Base-by-base conservation (phyloP, 2,888 invertebrate species). In the Drosophila kuntzei region DNA sequence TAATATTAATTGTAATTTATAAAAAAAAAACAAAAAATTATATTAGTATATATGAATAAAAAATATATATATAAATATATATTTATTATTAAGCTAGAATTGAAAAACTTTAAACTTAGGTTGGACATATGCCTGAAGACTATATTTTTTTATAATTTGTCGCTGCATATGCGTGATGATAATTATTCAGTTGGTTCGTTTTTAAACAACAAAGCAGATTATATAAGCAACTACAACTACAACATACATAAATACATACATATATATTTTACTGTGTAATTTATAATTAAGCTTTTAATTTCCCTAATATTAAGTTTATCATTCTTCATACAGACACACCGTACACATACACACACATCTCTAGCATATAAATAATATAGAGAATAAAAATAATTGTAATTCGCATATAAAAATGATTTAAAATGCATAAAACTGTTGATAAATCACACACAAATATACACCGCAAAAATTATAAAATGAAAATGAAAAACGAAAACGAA, bases 131-230 rank as follows among this genome's bases (percentile, higher is more conserved):
- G 62, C 55, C 81, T 61, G 61, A 80, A 68, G 84, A 84, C 81
- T 86, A 86, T 82, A 88, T 88, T 88, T 82, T 82, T 83, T 88
- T 88, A 83, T 83, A 83, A 86, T 83, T 83, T 88, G 74, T 74
- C 84, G 62, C 57, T 54, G 79, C 53, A 68, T 55, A 59, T 79
- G 79, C 68, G 79, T 64, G 59, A 79, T 61, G 69, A 69, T 69
- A 53, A 73, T 69, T 81, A 62, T 61, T 79, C 49, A 64, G 70
- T 82, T 82, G 73, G 69, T 82, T 86, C 59, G 75, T 68, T 80
- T 84, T 54, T 69, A 79, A 65, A 57, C 49, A 60, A 29, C 36
- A 57, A 54, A 27, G 22, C 9, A 36, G 25, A 16, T 57, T 34
- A 57, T 18, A 18, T 61, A 61, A 74, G 62, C 44, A 71, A 53